These are phyloP conservation scores for Brachyopa scutellaris DNA, from an alignment of 2,888 invertebrate species.

Conservation along the genomic window DNA sequence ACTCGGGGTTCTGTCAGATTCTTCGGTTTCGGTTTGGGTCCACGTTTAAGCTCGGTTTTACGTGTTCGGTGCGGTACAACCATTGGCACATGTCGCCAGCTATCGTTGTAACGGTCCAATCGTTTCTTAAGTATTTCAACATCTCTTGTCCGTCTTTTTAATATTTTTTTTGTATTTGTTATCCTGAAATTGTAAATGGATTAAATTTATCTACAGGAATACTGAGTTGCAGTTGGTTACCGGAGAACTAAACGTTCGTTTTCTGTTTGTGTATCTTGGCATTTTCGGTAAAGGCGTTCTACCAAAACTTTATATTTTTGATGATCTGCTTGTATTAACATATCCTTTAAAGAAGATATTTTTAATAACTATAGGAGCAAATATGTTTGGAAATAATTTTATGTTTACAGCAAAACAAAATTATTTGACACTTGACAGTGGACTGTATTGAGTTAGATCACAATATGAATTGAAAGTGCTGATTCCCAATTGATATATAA, in stretches of 20 bases:
- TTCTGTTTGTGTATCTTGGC: conserved; percentile 79
- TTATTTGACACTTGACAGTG: conserved; percentile 24
- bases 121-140: conserved; percentile 79
- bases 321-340: conserved; percentile 77
- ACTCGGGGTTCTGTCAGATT: conserved; percentile 61
- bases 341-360: conserved; percentile 62
- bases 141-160: conserved; percentile 78
- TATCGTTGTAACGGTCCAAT: conserved; percentile 79
- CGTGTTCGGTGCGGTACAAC: conserved; percentile 79
- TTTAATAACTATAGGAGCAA: conserved; percentile 4
- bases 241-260: conserved; percentile 80
- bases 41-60: conserved; percentile 80
- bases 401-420: conserved; percentile 17
- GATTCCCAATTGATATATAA: conserved; percentile 2
- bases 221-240: conserved; percentile 74
- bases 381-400: neutral
- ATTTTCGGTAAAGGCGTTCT: conserved; percentile 78
- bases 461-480: neutral
- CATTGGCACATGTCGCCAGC: conserved; percentile 80
- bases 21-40: conserved; percentile 79
- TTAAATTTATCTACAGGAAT: neutral
- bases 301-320: conserved; percentile 78
- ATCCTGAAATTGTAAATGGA: conserved; percentile 74
- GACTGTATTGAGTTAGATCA: neutral
- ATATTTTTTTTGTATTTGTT: conserved; percentile 79